Conservation (phyloP, 2,797 vertebrate species). For the Decapterus maruadsi region DNA sequence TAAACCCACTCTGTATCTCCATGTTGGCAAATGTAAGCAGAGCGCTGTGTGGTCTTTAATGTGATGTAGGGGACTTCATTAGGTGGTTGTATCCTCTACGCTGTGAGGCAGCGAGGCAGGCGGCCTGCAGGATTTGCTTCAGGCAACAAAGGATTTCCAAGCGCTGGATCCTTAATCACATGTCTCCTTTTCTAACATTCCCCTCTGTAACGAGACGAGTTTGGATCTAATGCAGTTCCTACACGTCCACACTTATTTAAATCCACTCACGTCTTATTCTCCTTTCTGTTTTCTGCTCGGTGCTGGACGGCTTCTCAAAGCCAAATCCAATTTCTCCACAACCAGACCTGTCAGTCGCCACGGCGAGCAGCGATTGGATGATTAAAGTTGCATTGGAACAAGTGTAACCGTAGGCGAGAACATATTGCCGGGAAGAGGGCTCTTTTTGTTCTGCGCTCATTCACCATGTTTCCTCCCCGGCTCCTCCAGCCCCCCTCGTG, state of each 20-base stretch:
- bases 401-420: conserved; percentile 67
- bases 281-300: neutral
- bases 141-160: conserved; percentile 35
- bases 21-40: conserved; percentile 33
- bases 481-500: conserved; percentile 35
- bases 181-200: neutral
- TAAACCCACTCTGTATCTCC: conserved; percentile 15
- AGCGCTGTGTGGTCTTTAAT: conserved; percentile 57
- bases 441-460: conserved; percentile 56
- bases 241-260: conserved; percentile 1
- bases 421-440: conserved; percentile 55
- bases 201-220: neutral
- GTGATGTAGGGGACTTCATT: conserved; percentile 50
- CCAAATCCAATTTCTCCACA: conserved; percentile 49
- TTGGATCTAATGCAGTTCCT: neutral
- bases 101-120: conserved; percentile 21
- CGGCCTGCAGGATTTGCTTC: conserved; percentile 37
- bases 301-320: conserved; percentile 7
- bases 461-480: conserved; percentile 46
- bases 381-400: conserved; percentile 70
- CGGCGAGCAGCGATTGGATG: conserved; percentile 50
- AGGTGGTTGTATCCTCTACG: conserved; percentile 23
- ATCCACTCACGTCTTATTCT: too few relatives aligned
- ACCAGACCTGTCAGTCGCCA: conserved; percentile 53
- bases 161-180: conserved; percentile 16